Evolutionary conservation across 2,113 vertebrate genomes (phyloP).

Genomic region (Phyllostomus discolor): DNA sequence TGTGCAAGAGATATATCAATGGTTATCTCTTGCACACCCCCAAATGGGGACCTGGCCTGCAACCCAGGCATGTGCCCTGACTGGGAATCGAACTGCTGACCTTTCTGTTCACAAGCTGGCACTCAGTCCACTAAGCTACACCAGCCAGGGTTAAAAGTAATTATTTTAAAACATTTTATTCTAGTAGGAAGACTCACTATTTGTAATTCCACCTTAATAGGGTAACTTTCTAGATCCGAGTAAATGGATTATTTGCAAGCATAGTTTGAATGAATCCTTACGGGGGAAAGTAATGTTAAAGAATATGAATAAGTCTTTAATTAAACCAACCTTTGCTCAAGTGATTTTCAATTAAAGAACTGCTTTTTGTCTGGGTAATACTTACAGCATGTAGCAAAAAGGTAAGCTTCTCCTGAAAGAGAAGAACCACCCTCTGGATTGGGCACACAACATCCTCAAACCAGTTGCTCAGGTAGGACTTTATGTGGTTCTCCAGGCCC

Average conservation of each 20-base stretch:
- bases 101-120: too few species aligned
- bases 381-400: constrained; percentile 94
- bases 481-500: constrained; percentile 83
- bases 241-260: not conserved
- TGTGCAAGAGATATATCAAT: too few species aligned
- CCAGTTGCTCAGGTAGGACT: constrained; percentile 89
- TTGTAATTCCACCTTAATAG: not conserved
- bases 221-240: not conserved
- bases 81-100: too few species aligned
- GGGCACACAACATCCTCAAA: constrained; percentile 94
- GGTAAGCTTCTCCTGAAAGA: constrained; percentile 90
- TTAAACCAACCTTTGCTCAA: not conserved
- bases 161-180: not conserved
- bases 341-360: not conserved
- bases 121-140: too few species aligned
- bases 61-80: too few species aligned
- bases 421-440: constrained; percentile 90
- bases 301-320: constrained; percentile 21
- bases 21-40: too few species aligned
- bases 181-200: constrained; percentile 16
- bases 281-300: not conserved
- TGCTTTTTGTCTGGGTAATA: constrained; percentile 21
- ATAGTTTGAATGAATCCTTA: not conserved
- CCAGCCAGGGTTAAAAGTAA: not conserved
- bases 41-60: too few species aligned